Evolutionary conservation across 1,140 invertebrate species (phyloP).

Genomic region (Lordiphosa stackelbergi): DNA sequence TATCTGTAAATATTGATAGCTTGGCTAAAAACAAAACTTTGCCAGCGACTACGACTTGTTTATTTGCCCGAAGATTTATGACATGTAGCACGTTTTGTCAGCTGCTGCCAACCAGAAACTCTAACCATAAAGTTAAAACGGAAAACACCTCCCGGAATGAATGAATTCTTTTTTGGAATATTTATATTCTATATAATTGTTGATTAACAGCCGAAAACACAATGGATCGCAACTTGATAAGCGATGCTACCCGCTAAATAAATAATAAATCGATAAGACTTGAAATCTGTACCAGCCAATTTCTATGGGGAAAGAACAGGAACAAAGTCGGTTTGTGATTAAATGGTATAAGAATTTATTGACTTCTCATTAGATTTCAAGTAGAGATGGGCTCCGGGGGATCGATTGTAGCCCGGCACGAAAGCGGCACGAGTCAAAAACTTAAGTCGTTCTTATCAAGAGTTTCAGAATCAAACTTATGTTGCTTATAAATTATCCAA

Average conservation of each 20-base stretch:
- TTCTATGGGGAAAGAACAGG: no score
- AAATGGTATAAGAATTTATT: constrained; percentile 31
- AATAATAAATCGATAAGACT: constrained; percentile 58
- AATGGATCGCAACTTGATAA: constrained; percentile 38
- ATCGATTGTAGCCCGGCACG: no score
- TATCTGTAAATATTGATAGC: constrained; percentile 35
- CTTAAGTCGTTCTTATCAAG: no score
- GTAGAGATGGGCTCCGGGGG: constrained; percentile 2
- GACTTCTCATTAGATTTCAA: constrained; percentile 31
- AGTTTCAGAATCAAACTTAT: no score
- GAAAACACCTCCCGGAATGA: constrained; percentile 29
- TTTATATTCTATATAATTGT: constrained; percentile 29
- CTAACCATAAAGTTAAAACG: constrained; percentile 5
- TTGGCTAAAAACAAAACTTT: constrained; percentile 11
- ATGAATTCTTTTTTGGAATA: constrained; percentile 17
- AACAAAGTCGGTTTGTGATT: constrained; percentile 8
- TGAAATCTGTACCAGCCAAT: not conserved
- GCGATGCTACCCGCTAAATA: constrained; percentile 61
- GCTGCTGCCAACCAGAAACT: constrained; percentile 3
- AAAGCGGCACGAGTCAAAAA: no score
- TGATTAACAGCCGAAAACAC: constrained; percentile 15
- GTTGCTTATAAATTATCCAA: no score
- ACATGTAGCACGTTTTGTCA: constrained; percentile 9
- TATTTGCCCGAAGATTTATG: constrained; percentile 48
- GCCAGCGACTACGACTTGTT: constrained; percentile 23